These are phyloP conservation scores for Myotis findleyi DNA, from an alignment of 2,797 vertebrate species.

Conservation along the genomic window DNA sequence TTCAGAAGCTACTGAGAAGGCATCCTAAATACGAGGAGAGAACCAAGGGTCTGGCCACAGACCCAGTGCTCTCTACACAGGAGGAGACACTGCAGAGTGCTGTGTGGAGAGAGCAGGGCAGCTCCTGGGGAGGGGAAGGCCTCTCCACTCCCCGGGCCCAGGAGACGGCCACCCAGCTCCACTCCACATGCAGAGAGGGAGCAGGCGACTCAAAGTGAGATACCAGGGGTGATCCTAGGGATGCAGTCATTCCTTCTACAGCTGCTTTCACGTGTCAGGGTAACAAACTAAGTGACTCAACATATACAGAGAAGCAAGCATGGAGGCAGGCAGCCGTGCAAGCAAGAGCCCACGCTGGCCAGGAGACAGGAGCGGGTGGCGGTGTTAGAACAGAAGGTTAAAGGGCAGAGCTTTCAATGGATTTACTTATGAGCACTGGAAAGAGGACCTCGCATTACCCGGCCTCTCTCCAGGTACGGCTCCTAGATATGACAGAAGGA, in stretches of 20 bases:
- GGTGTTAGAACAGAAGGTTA: conserved; percentile 28
- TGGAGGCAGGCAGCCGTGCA: conserved; percentile 72
- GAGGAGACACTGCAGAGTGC: background rate
- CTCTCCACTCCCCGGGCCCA: background rate
- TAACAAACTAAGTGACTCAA: conserved; percentile 29
- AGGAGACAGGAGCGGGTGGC: conserved; percentile 59
- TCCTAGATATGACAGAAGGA: background rate
- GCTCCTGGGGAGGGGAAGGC: background rate
- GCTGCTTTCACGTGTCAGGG: background rate
- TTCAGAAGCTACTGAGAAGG: background rate
- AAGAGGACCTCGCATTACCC: background rate
- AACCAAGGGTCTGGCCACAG: background rate
- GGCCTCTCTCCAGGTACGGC: background rate
- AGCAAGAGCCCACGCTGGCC: conserved; percentile 68
- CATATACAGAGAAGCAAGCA: conserved; percentile 75
- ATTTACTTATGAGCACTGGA: conserved; percentile 1
- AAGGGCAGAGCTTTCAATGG: background rate
- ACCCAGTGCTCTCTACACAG: background rate
- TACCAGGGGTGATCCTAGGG: background rate
- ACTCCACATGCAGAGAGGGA: background rate
- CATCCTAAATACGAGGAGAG: background rate
- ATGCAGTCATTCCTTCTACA: background rate
- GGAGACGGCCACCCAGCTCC: background rate
- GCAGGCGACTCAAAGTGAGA: background rate
- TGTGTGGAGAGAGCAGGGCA: background rate